These are phyloP conservation scores for Tamias sibiricus DNA, from an alignment of 2,113 vertebrate species.

Conservation along the genomic window DNA sequence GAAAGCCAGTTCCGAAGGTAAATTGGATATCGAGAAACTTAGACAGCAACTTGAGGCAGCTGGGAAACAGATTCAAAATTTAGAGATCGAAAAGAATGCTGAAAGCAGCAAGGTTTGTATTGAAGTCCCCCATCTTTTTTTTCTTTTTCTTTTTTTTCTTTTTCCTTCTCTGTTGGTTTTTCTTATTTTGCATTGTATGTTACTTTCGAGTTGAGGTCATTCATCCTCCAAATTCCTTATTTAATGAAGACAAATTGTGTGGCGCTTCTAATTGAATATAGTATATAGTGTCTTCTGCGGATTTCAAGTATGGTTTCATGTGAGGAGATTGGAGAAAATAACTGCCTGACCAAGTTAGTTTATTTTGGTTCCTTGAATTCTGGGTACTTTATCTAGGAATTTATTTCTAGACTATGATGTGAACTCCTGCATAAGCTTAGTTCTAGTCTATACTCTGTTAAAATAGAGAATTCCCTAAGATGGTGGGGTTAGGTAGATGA, in stretches of 20 bases:
- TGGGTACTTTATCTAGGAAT: not conserved
- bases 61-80: slow-evolving; percentile 87
- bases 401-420: not conserved
- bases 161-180: slow-evolving; percentile 59
- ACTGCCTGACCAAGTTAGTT: not conserved
- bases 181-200: slow-evolving; percentile 70
- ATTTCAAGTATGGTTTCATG: not conserved
- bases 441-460: not conserved
- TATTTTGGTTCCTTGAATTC: not conserved
- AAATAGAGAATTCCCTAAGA: not conserved
- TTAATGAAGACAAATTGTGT: not conserved
- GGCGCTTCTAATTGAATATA: not conserved
- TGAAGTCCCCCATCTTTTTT: slow-evolving; percentile 75
- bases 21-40: slow-evolving; percentile 90
- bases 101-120: slow-evolving; percentile 93
- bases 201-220: slow-evolving; percentile 56
- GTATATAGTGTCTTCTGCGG: not conserved
- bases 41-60: slow-evolving; percentile 90
- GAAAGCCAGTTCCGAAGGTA: slow-evolving; percentile 91
- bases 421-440: not conserved
- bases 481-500: not conserved
- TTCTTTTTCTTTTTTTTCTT: slow-evolving; percentile 14
- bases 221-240: not conserved
- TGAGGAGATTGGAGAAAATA: slow-evolving; percentile 72
- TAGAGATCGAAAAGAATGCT: slow-evolving; percentile 87